Conservation (phyloP, 2,113 vertebrate species). For the Ptilorrhoa leucosticta region DNA sequence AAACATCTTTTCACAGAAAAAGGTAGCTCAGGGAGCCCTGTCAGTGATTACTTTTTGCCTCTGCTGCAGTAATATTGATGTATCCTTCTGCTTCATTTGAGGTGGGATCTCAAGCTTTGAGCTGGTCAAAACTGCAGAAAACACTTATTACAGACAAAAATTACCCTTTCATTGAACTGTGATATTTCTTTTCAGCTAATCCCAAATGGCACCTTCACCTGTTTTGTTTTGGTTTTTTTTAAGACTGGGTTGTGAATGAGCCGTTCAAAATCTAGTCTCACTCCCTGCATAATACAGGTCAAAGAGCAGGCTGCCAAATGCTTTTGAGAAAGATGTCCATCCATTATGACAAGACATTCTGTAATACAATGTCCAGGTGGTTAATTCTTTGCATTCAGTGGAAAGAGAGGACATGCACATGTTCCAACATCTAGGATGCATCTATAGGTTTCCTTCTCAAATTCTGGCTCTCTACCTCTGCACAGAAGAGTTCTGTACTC, state of each 20-base stretch:
- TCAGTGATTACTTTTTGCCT: background rate
- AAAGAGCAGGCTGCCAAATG: background rate
- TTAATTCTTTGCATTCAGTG: background rate
- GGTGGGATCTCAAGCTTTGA: background rate
- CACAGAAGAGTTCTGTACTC: background rate
- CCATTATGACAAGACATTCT: background rate
- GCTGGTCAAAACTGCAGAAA: background rate
- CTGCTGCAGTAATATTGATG: background rate
- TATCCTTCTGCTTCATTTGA: background rate
- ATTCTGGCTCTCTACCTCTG: background rate
- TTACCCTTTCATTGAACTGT: background rate
- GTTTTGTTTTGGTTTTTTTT: background rate
- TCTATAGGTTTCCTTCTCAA: background rate
- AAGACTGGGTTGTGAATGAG: background rate
- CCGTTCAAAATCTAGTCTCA: background rate
- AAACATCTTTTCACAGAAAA: background rate
- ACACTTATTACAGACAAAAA: background rate
- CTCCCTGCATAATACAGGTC: background rate
- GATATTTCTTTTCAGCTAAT: background rate
- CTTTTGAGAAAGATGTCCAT: background rate
- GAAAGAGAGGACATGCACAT: background rate
- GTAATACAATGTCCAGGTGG: background rate
- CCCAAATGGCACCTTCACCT: background rate
- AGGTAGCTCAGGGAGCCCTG: background rate
- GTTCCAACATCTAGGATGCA: background rate